Evolutionary conservation across 37 sponge, comb jelly and placozoan genomes (phyloP), one percentile per base, ranked within the genome.

Genomic region (Crambe crambe): DNA sequence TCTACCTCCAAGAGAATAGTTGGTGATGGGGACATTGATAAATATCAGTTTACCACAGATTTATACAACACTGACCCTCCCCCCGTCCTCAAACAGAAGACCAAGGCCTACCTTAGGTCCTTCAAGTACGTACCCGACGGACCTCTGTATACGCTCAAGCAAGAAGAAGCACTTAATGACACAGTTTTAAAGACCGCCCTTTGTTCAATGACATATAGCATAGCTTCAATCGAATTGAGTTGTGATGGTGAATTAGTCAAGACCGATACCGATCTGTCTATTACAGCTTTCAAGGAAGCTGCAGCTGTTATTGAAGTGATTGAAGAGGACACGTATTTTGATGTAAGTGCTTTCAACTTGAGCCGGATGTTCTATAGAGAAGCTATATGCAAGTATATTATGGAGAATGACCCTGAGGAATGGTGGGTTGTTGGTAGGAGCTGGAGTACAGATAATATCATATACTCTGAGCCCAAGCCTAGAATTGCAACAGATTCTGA

Each of bases 191-290:
- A 82, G 30, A 68, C 77, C 2, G 84, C 37, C 3, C 58, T 83
- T 5, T 83, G 84, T 69, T 66, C 71, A 23, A 73, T 82, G 79
- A 42, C 78, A 56, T 77, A 82, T 62, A 83, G 84, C 40, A 64
- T 78, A 25, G 89, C 79, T 18, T 72, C 78, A 21, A 77, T 83
- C 15, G 71, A 82, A 40, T 31, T 82, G 18, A 84, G 44, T 2
- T 58, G 75, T 56, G 75, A 58, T 58, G 37, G 47, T 21, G n/a
- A 78, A 30, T 56, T 23, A 2, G 1, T 34, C 20, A 57, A 70
- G 21, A 63, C 73, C 0, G n/a, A 22, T 3, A 68, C 57, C 21
- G 75, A 81, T 58, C 76, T 75, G 21, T 81, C 70, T 23, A 69
- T 87, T 38, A 67, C 75, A 3, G 75, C 82, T 1, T 76, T 74